Evolutionary conservation across 2,113 vertebrate genomes (phyloP).

Genomic region (Regulus satrapa): DNA sequence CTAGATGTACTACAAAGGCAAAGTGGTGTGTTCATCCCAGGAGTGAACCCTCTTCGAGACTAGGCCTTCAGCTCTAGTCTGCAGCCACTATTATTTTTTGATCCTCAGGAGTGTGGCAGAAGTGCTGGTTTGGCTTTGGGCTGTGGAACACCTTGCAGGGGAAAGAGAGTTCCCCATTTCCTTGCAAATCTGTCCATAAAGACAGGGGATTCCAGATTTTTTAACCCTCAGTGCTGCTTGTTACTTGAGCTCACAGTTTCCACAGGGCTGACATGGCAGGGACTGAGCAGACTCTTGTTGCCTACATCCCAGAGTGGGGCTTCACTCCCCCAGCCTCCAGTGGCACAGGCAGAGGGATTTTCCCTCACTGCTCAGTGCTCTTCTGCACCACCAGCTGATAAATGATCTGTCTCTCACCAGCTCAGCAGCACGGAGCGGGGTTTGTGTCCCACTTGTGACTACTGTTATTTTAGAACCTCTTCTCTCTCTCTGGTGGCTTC

Average conservation of each 20-base stretch:
- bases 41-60: background rate
- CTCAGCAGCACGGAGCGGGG: background rate
- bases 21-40: background rate
- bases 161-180: background rate
- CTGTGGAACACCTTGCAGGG: background rate
- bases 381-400: background rate
- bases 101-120: background rate
- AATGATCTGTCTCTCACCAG: background rate
- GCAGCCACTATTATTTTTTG: background rate
- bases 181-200: background rate
- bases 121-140: background rate
- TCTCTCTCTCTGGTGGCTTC: background rate
- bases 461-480: background rate
- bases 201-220: background rate
- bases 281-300: background rate
- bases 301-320: accelerated
- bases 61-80: background rate
- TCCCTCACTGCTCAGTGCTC: background rate
- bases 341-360: background rate
- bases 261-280: background rate
- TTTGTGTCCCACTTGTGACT: background rate
- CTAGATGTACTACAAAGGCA: background rate
- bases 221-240: background rate
- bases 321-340: background rate
- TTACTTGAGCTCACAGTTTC: background rate